A percentile compares a stretch with the other conserved stretches of the same genome.
Evolutionary conservation across 2,888 invertebrate genomes (phyloP).

Genomic region (Onchidella celtica): DNA sequence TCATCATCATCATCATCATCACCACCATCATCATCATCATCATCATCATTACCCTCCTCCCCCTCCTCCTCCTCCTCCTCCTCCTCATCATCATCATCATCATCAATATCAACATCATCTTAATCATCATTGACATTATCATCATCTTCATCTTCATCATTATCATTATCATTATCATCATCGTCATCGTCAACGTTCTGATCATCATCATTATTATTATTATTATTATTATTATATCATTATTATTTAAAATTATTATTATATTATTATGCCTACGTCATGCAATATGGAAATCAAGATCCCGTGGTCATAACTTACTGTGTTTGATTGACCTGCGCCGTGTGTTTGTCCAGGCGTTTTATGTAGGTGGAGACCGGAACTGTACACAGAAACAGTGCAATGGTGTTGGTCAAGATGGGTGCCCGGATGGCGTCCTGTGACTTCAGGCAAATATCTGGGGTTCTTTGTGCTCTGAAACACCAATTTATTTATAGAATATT

Average conservation of each 20-base stretch:
- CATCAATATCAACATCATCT: constrained; percentile 15
- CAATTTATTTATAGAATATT: background rate
- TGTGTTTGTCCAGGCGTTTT: background rate
- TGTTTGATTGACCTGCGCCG: background rate
- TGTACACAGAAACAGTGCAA: background rate
- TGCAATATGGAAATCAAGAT: background rate
- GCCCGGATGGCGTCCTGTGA: background rate
- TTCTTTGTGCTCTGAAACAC: background rate
- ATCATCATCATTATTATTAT: constrained; percentile 31
- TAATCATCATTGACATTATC: background rate
- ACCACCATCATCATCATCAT: background rate
- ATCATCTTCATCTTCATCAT: background rate
- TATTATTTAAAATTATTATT: background rate
- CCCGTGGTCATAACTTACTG: constrained; percentile 13
- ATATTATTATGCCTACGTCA: no score
- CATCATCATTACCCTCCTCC: background rate
- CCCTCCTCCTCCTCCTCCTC: background rate
- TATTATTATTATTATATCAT: background rate
- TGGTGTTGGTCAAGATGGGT: constrained; percentile 24
- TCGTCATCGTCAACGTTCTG: constrained; percentile 16
- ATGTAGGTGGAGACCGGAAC: constrained; percentile 32
- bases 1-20: constrained; percentile 22
- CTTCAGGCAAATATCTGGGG: background rate
- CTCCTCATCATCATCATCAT: constrained; percentile 11
- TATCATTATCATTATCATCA: constrained; percentile 15